phyloP scores from a whole-genome alignment of 1,140 invertebrate genomes.

The Hypothenemus hampei region DNA sequence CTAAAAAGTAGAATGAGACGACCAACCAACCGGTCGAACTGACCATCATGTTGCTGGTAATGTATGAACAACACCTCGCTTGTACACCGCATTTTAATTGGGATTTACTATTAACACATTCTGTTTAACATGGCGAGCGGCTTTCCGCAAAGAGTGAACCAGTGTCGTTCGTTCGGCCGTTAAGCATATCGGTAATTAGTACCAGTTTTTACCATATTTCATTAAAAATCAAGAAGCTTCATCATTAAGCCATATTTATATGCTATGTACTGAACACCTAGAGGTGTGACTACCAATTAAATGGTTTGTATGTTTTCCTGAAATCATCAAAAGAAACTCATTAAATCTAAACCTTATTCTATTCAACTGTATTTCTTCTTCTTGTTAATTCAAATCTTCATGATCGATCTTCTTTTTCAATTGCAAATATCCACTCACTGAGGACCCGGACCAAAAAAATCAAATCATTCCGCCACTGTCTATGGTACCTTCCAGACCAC shows the following conservation, averaged over 20 bases:
- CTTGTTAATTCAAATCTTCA: no score
- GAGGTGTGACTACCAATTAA: no score
- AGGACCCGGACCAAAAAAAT: constrained; percentile 1
- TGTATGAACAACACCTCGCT: constrained; percentile 42
- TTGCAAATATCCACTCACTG: no score
- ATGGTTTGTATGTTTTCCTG: no score
- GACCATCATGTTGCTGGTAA: constrained; percentile 36
- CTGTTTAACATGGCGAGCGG: constrained; percentile 32
- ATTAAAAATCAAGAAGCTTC: no score
- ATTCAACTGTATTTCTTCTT: no score
- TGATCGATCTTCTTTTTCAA: no score
- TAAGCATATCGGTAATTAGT: neutral
- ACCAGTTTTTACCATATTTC: no score
- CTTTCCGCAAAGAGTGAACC: constrained; percentile 5
- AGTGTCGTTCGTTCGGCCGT: constrained; percentile 8
- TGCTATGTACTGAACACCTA: no score
- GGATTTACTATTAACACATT: constrained; percentile 43
- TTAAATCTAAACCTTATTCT: no score
- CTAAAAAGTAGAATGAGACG: constrained; percentile 30
- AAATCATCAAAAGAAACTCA: no score
- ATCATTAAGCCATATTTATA: no score
- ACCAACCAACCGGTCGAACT: constrained; percentile 21
- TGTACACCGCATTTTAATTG: constrained; percentile 42
- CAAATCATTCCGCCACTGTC: constrained; percentile 9
- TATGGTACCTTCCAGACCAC: constrained; percentile 3